Base-by-base conservation (phyloP, 2,797 vertebrate genomes). In the Chloroceryle amazona region DNA sequence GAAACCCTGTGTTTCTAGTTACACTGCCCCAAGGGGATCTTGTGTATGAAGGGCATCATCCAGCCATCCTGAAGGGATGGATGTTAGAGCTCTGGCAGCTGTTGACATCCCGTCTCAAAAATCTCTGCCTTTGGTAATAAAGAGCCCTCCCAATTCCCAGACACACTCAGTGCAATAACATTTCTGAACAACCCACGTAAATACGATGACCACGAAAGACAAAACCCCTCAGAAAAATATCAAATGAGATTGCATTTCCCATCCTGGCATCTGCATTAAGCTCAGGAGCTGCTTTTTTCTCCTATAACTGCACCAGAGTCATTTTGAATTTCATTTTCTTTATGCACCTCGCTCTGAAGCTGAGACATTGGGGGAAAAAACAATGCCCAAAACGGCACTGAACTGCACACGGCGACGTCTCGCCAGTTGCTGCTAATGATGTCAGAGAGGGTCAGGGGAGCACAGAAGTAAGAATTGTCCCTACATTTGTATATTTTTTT, bases 41-140 rank as follows among this genome's bases (percentile, higher is more conserved):
- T 86, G 73, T 58, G 13, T 58, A 68, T 9, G 1, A 91, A 79
- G 37, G 2, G 0, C 31, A 44, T 81, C 62, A 70, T 84, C 35
- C 55, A 80, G 81, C 93, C 92, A 92, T 86, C 89, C 92, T 87
- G 84, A 87, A 81, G 29, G 44, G 61, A 87, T 8, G 44, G 61
- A 87, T 8, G 22, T 80, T 67, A 80, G 65, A 94, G 61, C 55
- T 61, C 9, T 83, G 44, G 62, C 74, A 85, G 52, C 25, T 86
- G 75, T 71, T 90, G 93, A 90, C 82, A 96, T 51, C 51, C 72
- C 62, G 41, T 62, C 82, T 94, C 82, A 90, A 93, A 94, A 94
- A 54, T 35, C 72, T 89, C 79, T 86, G 74, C 19, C 14, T 93
- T 89, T 42, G 55, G 79, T 72, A 88, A 93, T 81, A 93, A 94